phyloP scores from a whole-genome alignment of 2,888 invertebrate genomes.

The Zonitis immaculata region DNA sequence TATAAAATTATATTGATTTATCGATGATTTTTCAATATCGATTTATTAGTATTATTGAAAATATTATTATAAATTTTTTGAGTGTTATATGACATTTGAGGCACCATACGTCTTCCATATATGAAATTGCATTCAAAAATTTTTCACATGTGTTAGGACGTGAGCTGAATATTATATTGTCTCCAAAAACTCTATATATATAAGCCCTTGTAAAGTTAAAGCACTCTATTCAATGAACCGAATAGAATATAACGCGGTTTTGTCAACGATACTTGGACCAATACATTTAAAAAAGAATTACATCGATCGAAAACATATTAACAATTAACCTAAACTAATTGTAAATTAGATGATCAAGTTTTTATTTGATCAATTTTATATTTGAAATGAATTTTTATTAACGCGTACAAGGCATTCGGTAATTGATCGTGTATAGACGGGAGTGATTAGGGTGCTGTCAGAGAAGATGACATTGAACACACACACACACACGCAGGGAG shows the following conservation, averaged over 20 bases:
- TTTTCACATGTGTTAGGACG: constrained; percentile 32
- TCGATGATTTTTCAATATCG: too few relatives aligned
- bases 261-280: constrained; percentile 35
- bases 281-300: too few relatives aligned
- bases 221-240: constrained; percentile 44
- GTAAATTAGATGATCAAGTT: too few relatives aligned
- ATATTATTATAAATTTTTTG: background rate
- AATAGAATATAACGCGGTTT: constrained; percentile 39
- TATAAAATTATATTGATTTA: too few relatives aligned
- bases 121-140: constrained; percentile 33
- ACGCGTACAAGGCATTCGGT: background rate
- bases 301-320: too few relatives aligned
- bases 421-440: constrained; percentile 17
- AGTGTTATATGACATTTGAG: constrained; percentile 5
- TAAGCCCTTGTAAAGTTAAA: constrained; percentile 30
- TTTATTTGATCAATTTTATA: background rate
- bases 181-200: constrained; percentile 20
- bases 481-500: too few relatives aligned
- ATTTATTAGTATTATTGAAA: background rate
- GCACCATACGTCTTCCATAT: constrained; percentile 21
- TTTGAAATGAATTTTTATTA: background rate
- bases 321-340: too few relatives aligned
- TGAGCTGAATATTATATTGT: constrained; percentile 31
- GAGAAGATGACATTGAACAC: constrained; percentile 17
- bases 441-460: constrained; percentile 22